Conservation (phyloP, 92 coral and sea anemone genomes). For the Isaurus tuberculatus region DNA sequence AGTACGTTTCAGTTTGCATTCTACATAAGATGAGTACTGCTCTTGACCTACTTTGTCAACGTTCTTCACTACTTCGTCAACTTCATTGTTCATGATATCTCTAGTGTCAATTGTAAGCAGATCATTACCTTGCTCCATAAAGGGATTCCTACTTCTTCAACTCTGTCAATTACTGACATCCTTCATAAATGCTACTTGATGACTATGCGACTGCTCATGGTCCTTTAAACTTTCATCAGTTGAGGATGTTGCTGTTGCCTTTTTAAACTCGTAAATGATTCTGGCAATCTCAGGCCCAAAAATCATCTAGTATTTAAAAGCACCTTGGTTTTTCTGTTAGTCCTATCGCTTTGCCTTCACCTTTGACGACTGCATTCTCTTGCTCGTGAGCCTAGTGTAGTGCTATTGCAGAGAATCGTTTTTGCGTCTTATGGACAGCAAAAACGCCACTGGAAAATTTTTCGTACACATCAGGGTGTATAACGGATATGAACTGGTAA, state of each 20-base stretch:
- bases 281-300: constrained; percentile 30
- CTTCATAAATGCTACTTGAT: background rate
- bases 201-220: constrained; percentile 24
- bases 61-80: background rate
- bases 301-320: background rate
- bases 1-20: constrained; percentile 28
- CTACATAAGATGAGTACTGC: constrained; percentile 2
- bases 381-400: background rate
- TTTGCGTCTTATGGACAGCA: background rate
- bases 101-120: constrained; percentile 52
- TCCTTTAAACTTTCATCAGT: background rate
- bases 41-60: background rate
- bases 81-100: constrained; percentile 41
- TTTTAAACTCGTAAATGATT: constrained; percentile 21
- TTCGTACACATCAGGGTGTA: background rate
- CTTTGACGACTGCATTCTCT: constrained; percentile 20
- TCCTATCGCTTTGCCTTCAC: constrained; percentile 45
- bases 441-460: background rate
- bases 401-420: background rate
- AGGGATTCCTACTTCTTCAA: constrained; percentile 52
- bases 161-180: background rate
- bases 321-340: constrained; percentile 48
- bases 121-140: constrained; percentile 45
- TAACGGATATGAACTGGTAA: background rate
- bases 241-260: background rate